Evolutionary conservation across 2,797 vertebrate species (phyloP).

Genomic region (Mus spretus): DNA sequence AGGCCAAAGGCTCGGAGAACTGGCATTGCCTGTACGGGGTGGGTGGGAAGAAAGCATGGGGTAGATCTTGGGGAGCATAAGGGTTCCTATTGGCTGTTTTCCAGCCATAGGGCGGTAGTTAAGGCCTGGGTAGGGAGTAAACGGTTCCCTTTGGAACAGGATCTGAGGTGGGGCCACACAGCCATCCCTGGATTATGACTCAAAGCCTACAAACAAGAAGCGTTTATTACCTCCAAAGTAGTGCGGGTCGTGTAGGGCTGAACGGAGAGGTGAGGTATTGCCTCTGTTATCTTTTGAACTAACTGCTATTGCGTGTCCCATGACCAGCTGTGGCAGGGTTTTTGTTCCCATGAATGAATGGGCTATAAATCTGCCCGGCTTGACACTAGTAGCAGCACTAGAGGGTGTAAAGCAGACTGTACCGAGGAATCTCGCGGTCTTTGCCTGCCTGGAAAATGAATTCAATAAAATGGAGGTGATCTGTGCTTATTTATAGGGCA

Average conservation of each 20-base stretch:
- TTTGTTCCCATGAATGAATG: slow-evolving; percentile 93
- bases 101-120: background rate
- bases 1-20: background rate
- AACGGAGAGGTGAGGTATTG: slow-evolving; percentile 90
- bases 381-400: slow-evolving; percentile 88
- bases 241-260: slow-evolving; percentile 85
- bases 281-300: slow-evolving; percentile 91
- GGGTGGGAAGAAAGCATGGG: background rate
- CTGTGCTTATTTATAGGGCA: slow-evolving; percentile 91
- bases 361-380: slow-evolving; percentile 90
- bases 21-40: rapidly evolving
- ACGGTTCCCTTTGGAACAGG: slow-evolving; percentile 36
- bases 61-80: background rate
- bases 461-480: slow-evolving; percentile 91
- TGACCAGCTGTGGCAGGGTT: slow-evolving; percentile 90
- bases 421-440: slow-evolving; percentile 90
- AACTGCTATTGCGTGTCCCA: slow-evolving; percentile 90
- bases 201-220: slow-evolving; percentile 87
- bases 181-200: slow-evolving; percentile 87
- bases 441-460: slow-evolving; percentile 90
- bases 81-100: background rate
- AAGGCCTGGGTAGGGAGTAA: background rate
- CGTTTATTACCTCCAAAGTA: slow-evolving; percentile 90
- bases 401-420: slow-evolving; percentile 90
- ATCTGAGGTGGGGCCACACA: slow-evolving; percentile 77